phyloP scores from a whole-genome alignment of 2,888 invertebrate genomes.

The Parapristionchus giblindavisi region DNA sequence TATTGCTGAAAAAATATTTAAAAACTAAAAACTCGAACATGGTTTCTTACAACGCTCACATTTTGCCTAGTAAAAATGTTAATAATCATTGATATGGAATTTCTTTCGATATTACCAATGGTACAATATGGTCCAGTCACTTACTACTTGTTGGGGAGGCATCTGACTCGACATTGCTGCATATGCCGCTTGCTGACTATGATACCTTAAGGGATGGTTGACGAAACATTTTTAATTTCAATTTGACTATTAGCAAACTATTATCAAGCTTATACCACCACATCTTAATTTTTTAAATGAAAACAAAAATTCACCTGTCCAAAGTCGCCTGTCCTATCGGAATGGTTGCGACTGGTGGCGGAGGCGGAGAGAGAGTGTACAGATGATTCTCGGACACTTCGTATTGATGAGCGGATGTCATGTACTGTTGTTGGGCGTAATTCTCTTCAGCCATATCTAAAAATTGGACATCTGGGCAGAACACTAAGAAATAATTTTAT shows the following conservation, averaged over 20 bases:
- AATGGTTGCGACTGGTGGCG: not conserved
- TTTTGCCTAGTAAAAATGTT: too few species aligned
- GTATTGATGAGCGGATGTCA: not conserved
- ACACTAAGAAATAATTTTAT: too few species aligned
- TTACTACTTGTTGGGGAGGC: slow-evolving; percentile 7
- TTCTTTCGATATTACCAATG: not conserved
- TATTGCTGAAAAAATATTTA: slow-evolving; percentile 28
- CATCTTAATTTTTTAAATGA: too few species aligned
- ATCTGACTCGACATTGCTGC: slow-evolving; percentile 5
- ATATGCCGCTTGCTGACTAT: slow-evolving; percentile 14
- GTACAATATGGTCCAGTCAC: too few species aligned
- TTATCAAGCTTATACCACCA: too few species aligned
- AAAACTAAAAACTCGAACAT: too few species aligned
- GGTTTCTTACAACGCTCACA: too few species aligned
- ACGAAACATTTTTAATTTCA: too few species aligned
- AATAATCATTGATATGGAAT: not conserved
- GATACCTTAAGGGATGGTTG: slow-evolving; percentile 11
- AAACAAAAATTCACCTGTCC: slow-evolving; percentile 4
- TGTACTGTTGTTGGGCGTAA: not conserved
- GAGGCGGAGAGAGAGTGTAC: slow-evolving; percentile 19
- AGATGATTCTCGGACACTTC: slow-evolving; percentile 31
- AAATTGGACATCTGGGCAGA: too few species aligned
- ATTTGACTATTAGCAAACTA: too few species aligned
- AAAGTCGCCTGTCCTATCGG: slow-evolving; percentile 5
- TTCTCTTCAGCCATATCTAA: too few species aligned